Evolutionary conservation across 2,113 vertebrate genomes (phyloP).

Genomic region (Carollia perspicillata): DNA sequence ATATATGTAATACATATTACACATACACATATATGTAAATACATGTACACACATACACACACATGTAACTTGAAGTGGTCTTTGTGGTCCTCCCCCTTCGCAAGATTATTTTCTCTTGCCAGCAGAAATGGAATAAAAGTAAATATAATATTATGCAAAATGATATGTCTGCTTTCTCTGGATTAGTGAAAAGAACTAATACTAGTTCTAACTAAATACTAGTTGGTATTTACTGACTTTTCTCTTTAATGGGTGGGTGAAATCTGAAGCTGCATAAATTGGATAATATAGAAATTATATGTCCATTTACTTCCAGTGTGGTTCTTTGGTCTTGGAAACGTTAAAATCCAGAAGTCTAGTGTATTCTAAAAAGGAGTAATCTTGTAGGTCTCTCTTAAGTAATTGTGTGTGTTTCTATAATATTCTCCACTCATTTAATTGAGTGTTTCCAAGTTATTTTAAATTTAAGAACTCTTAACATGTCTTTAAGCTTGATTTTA

Average conservation of each 20-base stretch:
- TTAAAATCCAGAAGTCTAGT: neutral
- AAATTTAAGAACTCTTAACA: constrained; percentile 4
- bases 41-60: too few species aligned
- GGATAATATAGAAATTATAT: constrained; percentile 11
- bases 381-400: neutral
- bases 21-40: too few species aligned
- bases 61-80: neutral
- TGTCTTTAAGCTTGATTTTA: neutral
- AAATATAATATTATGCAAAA: constrained; percentile 38
- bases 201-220: too few species aligned
- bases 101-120: constrained; percentile 33
- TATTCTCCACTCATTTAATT: neutral
- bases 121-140: constrained; percentile 14
- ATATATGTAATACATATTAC: too few species aligned
- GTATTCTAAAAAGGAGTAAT: neutral
- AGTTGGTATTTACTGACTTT: constrained; percentile 30
- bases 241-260: constrained; percentile 10
- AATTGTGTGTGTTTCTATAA: neutral
- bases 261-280: constrained; percentile 1
- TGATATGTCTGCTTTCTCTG: constrained; percentile 10
- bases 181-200: neutral
- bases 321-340: constrained; percentile 1
- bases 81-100: constrained; percentile 1
- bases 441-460: neutral
- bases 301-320: neutral